Evolutionary conservation across 2,113 vertebrate species (phyloP).

Genomic region (Leiothrix lutea): DNA sequence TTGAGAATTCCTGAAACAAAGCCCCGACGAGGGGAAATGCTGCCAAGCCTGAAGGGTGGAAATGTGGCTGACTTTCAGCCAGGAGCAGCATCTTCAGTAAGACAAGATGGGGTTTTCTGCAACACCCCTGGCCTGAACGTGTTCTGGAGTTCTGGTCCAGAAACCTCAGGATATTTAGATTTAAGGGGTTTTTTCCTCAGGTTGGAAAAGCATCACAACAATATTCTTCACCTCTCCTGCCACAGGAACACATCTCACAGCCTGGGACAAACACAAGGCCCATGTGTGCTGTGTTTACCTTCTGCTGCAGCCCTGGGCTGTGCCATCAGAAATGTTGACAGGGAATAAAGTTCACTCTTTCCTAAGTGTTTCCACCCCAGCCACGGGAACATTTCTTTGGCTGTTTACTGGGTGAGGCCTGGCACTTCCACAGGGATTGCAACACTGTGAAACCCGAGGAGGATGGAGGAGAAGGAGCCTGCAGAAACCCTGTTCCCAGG

Average conservation of each 20-base stretch:
- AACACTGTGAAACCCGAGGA: neutral
- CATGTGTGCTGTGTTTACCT: neutral
- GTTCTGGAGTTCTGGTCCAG: neutral
- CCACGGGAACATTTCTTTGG: conserved; percentile 19
- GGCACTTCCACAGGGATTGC: conserved; percentile 15
- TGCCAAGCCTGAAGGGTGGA: neutral
- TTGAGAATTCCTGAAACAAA: neutral
- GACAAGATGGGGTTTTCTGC: neutral
- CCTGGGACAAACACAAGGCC: neutral
- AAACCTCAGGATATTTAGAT: neutral
- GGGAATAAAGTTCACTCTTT: conserved; percentile 58
- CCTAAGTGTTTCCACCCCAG: conserved; percentile 53
- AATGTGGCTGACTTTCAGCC: neutral
- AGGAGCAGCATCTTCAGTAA: neutral
- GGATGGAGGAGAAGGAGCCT: neutral
- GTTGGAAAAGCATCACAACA: neutral
- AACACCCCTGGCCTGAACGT: neutral
- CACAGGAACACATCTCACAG: neutral
- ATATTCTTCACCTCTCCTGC: neutral
- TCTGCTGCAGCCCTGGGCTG: neutral
- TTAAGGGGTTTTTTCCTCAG: neutral
- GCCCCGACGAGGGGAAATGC: rapidly evolving
- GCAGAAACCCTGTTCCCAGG: neutral
- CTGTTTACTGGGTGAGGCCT: conserved; percentile 12
- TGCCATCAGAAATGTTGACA: conserved; percentile 18